phyloP scores from a whole-genome alignment of 2,113 vertebrate species.

The Pteropus alecto region DNA sequence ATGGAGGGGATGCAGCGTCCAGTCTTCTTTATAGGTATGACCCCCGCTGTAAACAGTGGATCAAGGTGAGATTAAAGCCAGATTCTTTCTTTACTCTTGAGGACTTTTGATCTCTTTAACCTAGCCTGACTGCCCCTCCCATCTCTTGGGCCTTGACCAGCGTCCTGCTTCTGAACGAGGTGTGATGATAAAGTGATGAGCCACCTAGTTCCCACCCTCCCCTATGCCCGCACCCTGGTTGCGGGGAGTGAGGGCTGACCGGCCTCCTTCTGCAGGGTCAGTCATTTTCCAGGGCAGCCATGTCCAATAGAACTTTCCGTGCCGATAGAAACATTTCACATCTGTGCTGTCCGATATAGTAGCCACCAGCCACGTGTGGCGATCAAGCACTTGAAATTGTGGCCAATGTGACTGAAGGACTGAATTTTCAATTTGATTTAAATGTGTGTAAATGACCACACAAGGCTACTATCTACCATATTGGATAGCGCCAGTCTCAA shows the following conservation, averaged over 20 bases:
- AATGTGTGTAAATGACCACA: rapidly evolving
- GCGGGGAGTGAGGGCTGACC: rapidly evolving
- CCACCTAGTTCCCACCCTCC: rapidly evolving
- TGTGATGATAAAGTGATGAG: neutral
- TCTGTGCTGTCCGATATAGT: rapidly evolving
- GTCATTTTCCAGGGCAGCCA: rapidly evolving
- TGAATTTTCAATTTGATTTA: neutral
- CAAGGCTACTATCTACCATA: rapidly evolving
- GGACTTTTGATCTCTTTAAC: slow-evolving; percentile 35
- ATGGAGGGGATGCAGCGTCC: slow-evolving; percentile 92
- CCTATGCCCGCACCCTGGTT: neutral
- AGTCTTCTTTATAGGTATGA: slow-evolving; percentile 96
- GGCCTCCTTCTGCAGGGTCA: rapidly evolving
- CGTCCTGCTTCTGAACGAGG: neutral
- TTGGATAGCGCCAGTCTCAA: rapidly evolving
- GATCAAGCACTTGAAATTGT: neutral
- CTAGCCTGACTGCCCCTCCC: neutral
- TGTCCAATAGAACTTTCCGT: rapidly evolving
- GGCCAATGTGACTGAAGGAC: neutral
- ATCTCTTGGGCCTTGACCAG: neutral
- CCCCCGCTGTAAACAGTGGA: slow-evolving; percentile 95
- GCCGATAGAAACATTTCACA: rapidly evolving
- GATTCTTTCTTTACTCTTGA: slow-evolving; percentile 73
- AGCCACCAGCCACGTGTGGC: rapidly evolving
- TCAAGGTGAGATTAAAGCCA: slow-evolving; percentile 89